phyloP scores from a whole-genome alignment of 2,797 vertebrate genomes.

The Macrochelys suwanniensis region DNA sequence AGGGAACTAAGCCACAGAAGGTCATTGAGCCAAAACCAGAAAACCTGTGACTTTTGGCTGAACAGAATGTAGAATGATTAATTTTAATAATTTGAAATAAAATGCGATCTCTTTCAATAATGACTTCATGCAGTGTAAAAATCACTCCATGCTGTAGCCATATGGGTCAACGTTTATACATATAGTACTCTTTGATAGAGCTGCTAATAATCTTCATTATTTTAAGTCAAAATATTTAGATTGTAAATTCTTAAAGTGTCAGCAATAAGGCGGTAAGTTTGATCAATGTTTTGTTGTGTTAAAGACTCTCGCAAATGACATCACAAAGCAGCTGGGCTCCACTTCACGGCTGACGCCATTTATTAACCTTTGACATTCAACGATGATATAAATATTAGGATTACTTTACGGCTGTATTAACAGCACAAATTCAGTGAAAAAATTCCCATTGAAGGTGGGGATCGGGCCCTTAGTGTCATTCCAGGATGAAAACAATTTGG shows the following conservation, averaged over 20 bases:
- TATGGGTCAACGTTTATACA: neutral
- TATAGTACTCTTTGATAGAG: slow-evolving; percentile 1
- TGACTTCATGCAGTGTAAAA: neutral
- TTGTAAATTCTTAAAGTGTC: neutral
- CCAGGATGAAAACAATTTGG: neutral
- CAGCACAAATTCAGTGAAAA: neutral
- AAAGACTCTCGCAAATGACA: neutral
- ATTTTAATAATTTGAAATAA: slow-evolving; percentile 27
- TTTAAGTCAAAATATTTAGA: slow-evolving; percentile 41
- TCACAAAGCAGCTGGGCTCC: neutral
- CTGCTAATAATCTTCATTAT: neutral
- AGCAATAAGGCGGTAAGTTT: neutral
- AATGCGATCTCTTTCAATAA: neutral
- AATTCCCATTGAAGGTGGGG: neutral
- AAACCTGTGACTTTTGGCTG: neutral
- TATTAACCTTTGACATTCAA: neutral
- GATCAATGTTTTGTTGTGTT: slow-evolving; percentile 23
- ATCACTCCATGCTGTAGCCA: neutral
- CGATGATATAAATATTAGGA: neutral
- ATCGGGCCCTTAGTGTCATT: neutral
- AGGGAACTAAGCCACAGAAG: neutral
- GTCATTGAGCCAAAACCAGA: neutral
- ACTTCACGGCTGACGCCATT: neutral
- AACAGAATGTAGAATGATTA: neutral
- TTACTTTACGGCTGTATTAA: neutral